phyloP scores from a whole-genome alignment of 1,140 invertebrate genomes.

The Neodiprion pinetum region DNA sequence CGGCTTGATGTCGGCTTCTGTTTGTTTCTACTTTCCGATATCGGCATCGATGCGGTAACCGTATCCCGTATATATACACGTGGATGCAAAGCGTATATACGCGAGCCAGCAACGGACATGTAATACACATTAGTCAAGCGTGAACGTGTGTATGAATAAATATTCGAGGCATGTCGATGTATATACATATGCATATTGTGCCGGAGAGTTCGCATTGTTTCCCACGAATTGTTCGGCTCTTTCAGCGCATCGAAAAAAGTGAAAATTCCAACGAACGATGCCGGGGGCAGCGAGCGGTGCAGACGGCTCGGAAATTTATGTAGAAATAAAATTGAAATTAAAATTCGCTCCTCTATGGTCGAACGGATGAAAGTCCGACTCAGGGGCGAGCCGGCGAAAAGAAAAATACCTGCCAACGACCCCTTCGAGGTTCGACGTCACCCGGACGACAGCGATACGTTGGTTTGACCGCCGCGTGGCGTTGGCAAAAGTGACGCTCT shows the following conservation, averaged over 20 bases:
- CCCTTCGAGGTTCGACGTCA: neutral
- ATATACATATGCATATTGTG: neutral
- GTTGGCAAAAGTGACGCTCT: neutral
- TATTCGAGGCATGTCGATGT: neutral
- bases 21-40: neutral
- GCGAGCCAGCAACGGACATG: no score
- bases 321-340: slow-evolving; percentile 3
- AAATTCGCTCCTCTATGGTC: neutral
- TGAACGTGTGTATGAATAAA: neutral
- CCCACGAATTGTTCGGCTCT: slow-evolving; percentile 1
- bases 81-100: no score
- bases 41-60: neutral
- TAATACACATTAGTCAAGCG: neutral
- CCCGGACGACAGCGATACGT: neutral
- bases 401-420: neutral
- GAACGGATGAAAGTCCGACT: neutral
- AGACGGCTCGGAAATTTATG: neutral
- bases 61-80: neutral
- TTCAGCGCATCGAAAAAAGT: neutral
- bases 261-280: neutral
- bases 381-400: no score
- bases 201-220: neutral
- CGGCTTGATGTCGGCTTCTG: neutral
- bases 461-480: neutral
- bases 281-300: neutral